phyloP scores from a whole-genome alignment of 2,113 vertebrate genomes.

The Delphinus delphis region DNA sequence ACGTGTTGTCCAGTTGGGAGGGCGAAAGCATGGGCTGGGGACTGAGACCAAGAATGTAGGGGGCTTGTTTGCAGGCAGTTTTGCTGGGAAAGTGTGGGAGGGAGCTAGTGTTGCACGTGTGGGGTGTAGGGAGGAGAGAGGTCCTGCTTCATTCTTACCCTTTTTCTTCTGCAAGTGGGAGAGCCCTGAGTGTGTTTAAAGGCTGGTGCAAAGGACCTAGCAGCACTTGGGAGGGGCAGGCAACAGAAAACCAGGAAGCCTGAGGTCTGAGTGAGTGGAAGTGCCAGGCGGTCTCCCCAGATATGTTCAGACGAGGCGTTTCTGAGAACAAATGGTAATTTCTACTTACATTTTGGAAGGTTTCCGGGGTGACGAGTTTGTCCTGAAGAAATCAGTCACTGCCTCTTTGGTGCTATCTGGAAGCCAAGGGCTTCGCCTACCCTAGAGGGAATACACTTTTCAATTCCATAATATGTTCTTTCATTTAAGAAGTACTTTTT shows the following conservation, averaged over 20 bases:
- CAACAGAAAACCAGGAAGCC: background rate
- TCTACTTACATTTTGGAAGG: background rate
- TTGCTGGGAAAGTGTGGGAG: background rate
- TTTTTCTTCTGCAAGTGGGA: background rate
- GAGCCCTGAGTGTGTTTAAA: background rate
- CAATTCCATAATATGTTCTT: background rate
- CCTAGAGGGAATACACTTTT: background rate
- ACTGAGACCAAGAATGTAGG: accelerated
- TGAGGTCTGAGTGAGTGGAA: background rate
- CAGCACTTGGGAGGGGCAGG: accelerated
- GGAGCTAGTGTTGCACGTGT: background rate
- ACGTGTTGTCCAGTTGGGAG: background rate
- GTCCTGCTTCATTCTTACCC: background rate
- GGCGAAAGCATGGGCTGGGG: background rate
- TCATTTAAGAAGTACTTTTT: background rate
- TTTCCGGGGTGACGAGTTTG: background rate
- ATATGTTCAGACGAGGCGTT: background rate
- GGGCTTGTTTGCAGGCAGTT: background rate
- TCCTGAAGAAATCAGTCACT: background rate
- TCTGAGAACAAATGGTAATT: background rate
- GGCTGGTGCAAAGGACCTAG: background rate
- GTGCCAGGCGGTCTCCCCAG: background rate
- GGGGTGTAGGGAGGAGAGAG: background rate
- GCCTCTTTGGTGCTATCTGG: background rate
- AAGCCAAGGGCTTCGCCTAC: background rate